phyloP scores from a whole-genome alignment of 2,113 vertebrate species.

The Pterocles burchelli region DNA sequence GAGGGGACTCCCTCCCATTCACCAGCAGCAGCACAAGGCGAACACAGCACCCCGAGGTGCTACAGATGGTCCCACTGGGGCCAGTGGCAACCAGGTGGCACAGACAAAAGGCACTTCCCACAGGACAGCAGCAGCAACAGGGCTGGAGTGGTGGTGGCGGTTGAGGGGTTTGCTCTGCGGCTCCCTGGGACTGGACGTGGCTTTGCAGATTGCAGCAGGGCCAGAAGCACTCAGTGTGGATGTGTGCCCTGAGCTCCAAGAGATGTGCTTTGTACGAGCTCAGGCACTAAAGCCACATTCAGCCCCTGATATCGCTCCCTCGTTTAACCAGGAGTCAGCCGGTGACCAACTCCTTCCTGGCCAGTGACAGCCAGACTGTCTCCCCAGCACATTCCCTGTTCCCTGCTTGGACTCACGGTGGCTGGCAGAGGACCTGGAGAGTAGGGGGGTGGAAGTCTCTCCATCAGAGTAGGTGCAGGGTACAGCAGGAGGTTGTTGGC shows the following conservation, averaged over 20 bases:
- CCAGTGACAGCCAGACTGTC: not conserved
- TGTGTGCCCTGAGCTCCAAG: not conserved
- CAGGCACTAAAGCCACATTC: not conserved
- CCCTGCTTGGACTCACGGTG: not conserved
- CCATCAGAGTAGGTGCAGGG: not conserved
- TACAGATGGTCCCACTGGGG: not conserved
- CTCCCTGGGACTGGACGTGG: not conserved
- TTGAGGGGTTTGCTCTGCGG: accelerated
- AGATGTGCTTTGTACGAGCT: accelerated
- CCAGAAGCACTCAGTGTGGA: not conserved
- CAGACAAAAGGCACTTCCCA: not conserved
- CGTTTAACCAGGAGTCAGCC: not conserved
- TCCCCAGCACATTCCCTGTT: not conserved
- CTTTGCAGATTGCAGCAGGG: not conserved
- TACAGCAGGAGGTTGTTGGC: not conserved
- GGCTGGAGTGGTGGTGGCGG: not conserved
- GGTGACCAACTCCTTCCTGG: not conserved
- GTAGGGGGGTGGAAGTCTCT: not conserved
- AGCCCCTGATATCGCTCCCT: not conserved
- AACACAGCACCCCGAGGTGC: not conserved
- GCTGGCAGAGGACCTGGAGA: not conserved
- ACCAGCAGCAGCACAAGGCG: not conserved
- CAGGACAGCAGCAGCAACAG: not conserved
- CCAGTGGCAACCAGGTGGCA: accelerated
- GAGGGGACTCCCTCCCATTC: not conserved